Evolutionary conservation across 1,140 invertebrate species (phyloP).

Genomic region (Hormaphis cornu): DNA sequence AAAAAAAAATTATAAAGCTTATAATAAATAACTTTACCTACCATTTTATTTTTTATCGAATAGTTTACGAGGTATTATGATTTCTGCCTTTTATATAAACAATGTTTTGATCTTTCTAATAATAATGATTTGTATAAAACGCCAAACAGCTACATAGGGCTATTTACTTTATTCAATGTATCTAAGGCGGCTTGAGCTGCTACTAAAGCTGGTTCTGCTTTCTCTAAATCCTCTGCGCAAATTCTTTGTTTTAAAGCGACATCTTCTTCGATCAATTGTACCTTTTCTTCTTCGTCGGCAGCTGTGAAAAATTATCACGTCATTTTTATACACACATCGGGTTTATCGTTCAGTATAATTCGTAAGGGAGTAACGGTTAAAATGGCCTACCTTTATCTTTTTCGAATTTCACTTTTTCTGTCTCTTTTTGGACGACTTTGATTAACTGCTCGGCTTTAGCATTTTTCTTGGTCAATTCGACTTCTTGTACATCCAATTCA

Average conservation of each 20-base stretch:
- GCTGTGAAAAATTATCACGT: too few species aligned
- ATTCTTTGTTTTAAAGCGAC: conserved; percentile 73
- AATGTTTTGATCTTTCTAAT: too few species aligned
- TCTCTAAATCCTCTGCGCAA: conserved; percentile 79
- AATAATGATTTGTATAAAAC: too few species aligned
- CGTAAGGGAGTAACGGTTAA: too few species aligned
- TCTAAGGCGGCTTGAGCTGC: conserved; percentile 84
- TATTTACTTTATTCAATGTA: conserved; percentile 78
- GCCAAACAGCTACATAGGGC: too few species aligned
- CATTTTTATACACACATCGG: too few species aligned
- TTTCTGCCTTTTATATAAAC: too few species aligned
- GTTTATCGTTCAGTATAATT: too few species aligned
- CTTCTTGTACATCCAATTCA: conserved; percentile 77
- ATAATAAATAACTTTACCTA: too few species aligned
- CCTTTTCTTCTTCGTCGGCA: conserved; percentile 78
- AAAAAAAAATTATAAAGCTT: too few species aligned
- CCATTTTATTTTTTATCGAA: too few species aligned
- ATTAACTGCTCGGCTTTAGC: conserved; percentile 84
- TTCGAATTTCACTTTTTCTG: conserved; percentile 78
- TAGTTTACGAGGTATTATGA: too few species aligned
- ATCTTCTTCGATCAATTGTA: conserved; percentile 77
- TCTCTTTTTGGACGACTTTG: conserved; percentile 77
- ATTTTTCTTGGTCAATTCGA: conserved; percentile 79
- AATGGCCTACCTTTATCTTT: conserved; percentile 60
- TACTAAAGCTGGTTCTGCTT: conserved; percentile 79